Evolutionary conservation across 2,797 vertebrate species (phyloP).

Genomic region (Chaunax sp.): DNA sequence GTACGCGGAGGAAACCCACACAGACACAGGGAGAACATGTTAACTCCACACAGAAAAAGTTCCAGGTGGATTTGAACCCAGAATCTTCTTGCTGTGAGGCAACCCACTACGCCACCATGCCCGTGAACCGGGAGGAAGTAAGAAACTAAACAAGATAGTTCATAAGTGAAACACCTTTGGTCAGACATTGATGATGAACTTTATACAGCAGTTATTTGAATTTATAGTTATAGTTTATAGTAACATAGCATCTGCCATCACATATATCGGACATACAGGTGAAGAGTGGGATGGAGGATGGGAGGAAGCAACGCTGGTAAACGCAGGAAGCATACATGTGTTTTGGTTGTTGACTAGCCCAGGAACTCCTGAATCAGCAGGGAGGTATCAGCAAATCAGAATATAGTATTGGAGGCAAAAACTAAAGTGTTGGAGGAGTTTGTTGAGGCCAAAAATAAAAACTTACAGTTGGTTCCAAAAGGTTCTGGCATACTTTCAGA

Average conservation of each 20-base stretch:
- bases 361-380: conserved; percentile 18
- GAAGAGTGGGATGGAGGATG: background rate
- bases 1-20: no score
- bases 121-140: no score
- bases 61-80: no score
- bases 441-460: background rate
- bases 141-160: background rate
- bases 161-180: no score
- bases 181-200: no score
- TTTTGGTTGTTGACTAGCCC: background rate
- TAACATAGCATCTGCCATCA: background rate
- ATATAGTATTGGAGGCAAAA: background rate
- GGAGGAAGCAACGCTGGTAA: background rate
- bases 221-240: no score
- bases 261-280: background rate
- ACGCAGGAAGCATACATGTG: background rate
- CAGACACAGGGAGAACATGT: no score
- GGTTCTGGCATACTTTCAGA: no score
- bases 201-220: no score
- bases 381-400: background rate
- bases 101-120: no score
- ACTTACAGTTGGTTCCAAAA: background rate
- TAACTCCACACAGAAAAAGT: no score
- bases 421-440: background rate
- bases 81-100: no score